phyloP scores from a whole-genome alignment of 2,888 invertebrate species.

The Geotrupes spiniger region DNA sequence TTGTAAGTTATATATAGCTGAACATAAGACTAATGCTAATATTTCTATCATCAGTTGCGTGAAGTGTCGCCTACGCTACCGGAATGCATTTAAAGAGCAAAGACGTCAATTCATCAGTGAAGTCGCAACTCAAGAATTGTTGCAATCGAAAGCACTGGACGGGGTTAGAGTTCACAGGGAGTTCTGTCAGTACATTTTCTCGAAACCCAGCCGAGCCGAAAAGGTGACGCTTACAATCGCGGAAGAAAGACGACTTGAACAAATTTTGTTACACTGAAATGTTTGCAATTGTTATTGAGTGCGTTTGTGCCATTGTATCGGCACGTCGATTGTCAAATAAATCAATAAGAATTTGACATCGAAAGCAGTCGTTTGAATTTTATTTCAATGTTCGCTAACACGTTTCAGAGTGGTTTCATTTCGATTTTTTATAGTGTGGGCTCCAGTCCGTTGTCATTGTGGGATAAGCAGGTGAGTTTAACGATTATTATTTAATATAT shows the following conservation, averaged over 20 bases:
- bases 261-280: conserved; percentile 30
- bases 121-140: conserved; percentile 59
- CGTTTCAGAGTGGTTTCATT: conserved; percentile 66
- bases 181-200: conserved; percentile 59
- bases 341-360: conserved; percentile 14
- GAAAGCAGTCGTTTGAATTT: conserved; percentile 1
- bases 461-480: conserved; percentile 59
- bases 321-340: conserved; percentile 4
- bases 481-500: not conserved
- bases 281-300: too few relatives aligned
- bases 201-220: conserved; percentile 38
- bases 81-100: conserved; percentile 53
- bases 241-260: conserved; percentile 40
- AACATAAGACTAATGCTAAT: not conserved
- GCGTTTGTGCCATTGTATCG: not conserved
- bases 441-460: conserved; percentile 63
- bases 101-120: conserved; percentile 61
- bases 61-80: conserved; percentile 63
- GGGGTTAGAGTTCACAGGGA: conserved; percentile 64
- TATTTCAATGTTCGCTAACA: conserved; percentile 61
- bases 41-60: conserved; percentile 52
- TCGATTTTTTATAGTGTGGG: conserved; percentile 67
- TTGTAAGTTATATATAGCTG: conserved; percentile 58
- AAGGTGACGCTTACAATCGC: conserved; percentile 38
- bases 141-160: conserved; percentile 62